A percentile compares a stretch with the other conserved stretches of the same genome.
These are phyloP conservation scores for Trematomus bernacchii DNA, from an alignment of 2,797 vertebrate species.

Conservation along the genomic window DNA sequence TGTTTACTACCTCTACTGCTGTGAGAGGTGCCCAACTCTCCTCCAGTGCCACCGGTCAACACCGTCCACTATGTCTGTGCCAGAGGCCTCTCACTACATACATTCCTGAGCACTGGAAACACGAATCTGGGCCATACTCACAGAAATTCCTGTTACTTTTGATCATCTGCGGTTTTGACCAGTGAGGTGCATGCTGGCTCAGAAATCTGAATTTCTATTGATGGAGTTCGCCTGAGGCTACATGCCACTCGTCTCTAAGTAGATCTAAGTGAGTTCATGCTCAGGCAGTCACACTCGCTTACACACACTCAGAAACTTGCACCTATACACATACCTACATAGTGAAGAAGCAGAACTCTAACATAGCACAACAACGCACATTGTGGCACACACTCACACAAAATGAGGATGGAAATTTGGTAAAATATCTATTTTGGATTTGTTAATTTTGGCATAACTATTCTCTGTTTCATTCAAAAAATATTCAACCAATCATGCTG, in stretches of 20 bases:
- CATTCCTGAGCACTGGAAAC: conserved; percentile 32
- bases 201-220: conserved; percentile 34
- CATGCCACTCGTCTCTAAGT: conserved; percentile 8
- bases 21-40: conserved; percentile 65
- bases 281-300: conserved; percentile 9
- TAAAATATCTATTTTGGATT: no score
- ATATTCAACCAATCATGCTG: no score
- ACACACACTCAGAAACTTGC: background rate
- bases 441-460: no score
- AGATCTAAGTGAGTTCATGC: background rate
- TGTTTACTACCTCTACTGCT: conserved; percentile 65
- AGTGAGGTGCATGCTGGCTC: conserved; percentile 34
- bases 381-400: background rate
- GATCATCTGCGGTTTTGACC: conserved; percentile 53
- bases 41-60: conserved; percentile 62
- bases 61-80: conserved; percentile 51
- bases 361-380: background rate
- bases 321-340: conserved; percentile 17
- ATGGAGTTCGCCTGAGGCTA: conserved; percentile 37
- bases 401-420: no score
- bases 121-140: conserved; percentile 36
- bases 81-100: conserved; percentile 39
- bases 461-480: no score
- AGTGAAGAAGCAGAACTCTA: background rate
- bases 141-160: conserved; percentile 55